Percentiles rank a stretch among this genome's conserved stretches.
Evolutionary conservation across 2,113 vertebrate genomes (phyloP).

Genomic region (Pluvialis apricaria): DNA sequence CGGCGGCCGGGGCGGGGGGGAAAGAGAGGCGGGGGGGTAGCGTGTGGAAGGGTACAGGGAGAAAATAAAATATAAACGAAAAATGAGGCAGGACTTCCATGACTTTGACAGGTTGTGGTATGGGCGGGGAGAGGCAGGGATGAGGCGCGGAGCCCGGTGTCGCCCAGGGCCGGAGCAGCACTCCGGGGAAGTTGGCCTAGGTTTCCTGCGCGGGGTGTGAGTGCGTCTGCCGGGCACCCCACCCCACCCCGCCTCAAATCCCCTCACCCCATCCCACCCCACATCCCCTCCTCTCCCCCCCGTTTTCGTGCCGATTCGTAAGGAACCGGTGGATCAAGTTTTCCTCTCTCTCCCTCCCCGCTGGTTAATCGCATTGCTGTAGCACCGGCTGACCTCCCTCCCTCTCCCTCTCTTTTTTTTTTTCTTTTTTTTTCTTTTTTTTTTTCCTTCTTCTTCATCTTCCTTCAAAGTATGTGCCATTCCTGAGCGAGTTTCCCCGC

Average conservation of each 20-base stretch:
- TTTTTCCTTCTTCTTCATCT: constrained; percentile 72
- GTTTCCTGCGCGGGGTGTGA: constrained; percentile 67
- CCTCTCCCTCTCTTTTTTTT: background rate
- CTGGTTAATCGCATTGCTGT: constrained; percentile 80
- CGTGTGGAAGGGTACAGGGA: background rate
- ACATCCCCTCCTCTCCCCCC: constrained; percentile 38
- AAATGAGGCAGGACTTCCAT: constrained; percentile 53
- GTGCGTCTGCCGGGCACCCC: constrained; percentile 1
- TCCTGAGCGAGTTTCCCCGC: constrained; percentile 75
- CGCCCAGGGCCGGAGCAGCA: constrained; percentile 66
- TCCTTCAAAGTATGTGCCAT: constrained; percentile 79
- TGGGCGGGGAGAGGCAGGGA: constrained; percentile 42
- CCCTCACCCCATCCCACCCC: background rate
- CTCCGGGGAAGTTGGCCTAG: constrained; percentile 73
- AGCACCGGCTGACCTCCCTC: constrained; percentile 76
- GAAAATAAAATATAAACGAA: background rate
- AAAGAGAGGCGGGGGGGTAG: background rate
- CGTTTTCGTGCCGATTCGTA: constrained; percentile 76
- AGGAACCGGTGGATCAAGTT: constrained; percentile 99
- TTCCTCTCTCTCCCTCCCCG: constrained; percentile 77
- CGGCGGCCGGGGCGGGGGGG: background rate
- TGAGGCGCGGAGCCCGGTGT: constrained; percentile 43
- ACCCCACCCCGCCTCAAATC: background rate
- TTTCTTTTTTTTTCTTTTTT: no score
- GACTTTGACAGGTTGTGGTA: constrained; percentile 71